Evolutionary conservation across 2,888 invertebrate species (phyloP), one percentile per base, ranked within the genome.

Genomic region (Toxonevra muliebris): DNA sequence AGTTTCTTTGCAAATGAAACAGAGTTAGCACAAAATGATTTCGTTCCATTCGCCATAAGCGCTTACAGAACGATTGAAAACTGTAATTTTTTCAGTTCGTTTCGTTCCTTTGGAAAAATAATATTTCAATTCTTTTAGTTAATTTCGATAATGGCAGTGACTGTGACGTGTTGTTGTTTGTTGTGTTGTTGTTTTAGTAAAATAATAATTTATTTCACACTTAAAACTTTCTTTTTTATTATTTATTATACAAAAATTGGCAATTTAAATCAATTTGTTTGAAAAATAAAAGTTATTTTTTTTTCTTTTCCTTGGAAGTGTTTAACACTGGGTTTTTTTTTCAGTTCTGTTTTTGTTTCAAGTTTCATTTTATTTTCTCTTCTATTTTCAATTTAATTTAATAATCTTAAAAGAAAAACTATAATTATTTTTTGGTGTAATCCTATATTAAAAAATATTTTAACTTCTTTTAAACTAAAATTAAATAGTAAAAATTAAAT

Each of bases 281-380:
- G 53, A 17, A n/a, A 3, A 15, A n/a, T 53, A 15, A 53, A 13
- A 41, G 17, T 8, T 58, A 43, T 10, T 17, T 41, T 43, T 10
- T 17, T 41, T 43, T n/a, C 11, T 7, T 50, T 50, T 61, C 30
- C 11, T n/a, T 19, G 12, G 17, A 57, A 50, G 65, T 69, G 61
- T 69, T 69, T n/a, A 50, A 65, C 65, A 65, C 65, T 45, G 20
- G 42, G 15, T 15, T 58, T 55, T 43, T n/a, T 53, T 48, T 63
- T 71, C 67, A 70, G 72, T 69, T 70, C 70, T 17, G 41, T 57
- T 55, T 48, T 43, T 42, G 12, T 20, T 40, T 57, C 20, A 20
- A 13, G 17, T 40, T 9, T n/a, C n/a, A n/a, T n/a, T n/a, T n/a
- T n/a, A n/a, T n/a, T n/a, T n/a, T n/a, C n/a, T n/a, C n/a, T n/a